These are phyloP conservation scores for Glandiceps talaboti DNA, from an alignment of 53 echinoderm and acorn worm genomes.

Conservation along the genomic window DNA sequence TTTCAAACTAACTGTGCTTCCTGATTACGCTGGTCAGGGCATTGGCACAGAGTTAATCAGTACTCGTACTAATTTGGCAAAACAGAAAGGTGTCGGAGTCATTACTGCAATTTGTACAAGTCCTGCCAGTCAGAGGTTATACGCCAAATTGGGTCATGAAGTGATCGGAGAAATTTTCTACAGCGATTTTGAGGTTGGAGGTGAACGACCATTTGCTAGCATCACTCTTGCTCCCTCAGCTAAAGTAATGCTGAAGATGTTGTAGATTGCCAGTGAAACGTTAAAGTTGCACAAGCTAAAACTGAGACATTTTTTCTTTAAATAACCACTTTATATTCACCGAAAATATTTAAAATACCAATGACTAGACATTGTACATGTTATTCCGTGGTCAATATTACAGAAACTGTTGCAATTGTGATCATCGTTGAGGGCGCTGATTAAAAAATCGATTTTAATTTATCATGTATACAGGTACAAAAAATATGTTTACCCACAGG, in stretches of 20 bases:
- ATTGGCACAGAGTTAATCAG: not conserved
- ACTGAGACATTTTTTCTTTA: no score
- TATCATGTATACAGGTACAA: no score
- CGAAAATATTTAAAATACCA: no score
- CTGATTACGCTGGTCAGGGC: not conserved
- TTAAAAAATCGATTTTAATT: no score
- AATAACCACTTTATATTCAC: no score
- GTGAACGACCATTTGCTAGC: not conserved
- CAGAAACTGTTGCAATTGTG: no score
- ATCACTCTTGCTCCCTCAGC: not conserved
- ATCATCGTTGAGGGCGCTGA: no score
- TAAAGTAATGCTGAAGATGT: not conserved
- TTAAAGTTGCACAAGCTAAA: no score
- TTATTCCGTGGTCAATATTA: no score
- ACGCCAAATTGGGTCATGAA: not conserved
- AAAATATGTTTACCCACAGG: no score
- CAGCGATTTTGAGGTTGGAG: not conserved
- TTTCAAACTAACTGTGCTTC: not conserved
- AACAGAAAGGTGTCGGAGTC: not conserved
- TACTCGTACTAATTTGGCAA: not conserved
- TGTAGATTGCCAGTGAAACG: no score
- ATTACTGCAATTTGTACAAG: not conserved
- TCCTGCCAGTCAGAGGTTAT: not conserved
- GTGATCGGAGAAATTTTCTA: not conserved
- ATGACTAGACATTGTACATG: no score